Percentiles rank a stretch among this genome's conserved stretches.
Conservation (phyloP, 2,797 vertebrate genomes). For the Pristis pectinata region DNA sequence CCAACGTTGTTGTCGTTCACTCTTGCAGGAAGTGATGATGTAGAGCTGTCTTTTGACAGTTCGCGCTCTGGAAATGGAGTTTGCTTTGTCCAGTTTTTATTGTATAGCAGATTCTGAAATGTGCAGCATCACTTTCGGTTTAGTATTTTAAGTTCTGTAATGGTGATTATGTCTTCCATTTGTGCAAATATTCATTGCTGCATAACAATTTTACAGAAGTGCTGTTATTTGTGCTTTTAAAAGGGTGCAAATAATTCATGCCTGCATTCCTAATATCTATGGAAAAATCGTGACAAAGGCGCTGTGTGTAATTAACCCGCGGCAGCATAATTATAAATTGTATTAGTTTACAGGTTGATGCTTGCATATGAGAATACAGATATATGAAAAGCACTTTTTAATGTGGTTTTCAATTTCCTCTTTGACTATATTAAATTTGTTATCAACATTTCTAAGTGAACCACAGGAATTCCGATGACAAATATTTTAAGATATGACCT, state of each 20-base stretch:
- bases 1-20: not conserved
- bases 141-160: not conserved
- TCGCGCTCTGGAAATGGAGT: constrained; percentile 25
- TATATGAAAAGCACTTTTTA: not conserved
- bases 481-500: not conserved
- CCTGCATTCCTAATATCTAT: not conserved
- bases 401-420: not conserved
- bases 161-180: not conserved
- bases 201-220: not conserved
- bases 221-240: not conserved
- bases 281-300: not conserved
- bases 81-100: not conserved
- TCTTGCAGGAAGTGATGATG: constrained; percentile 26
- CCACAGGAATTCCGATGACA: not conserved
- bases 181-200: not conserved
- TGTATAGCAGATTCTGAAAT: not conserved
- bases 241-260: not conserved
- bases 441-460: not conserved
- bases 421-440: not conserved
- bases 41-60: constrained; percentile 26
- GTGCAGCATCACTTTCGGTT: not conserved
- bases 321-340: not conserved
- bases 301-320: not conserved
- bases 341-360: not conserved
- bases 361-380: not conserved